Evolutionary conservation across 2,888 invertebrate species (phyloP).

Genomic region (Chymomyza procnemis): DNA sequence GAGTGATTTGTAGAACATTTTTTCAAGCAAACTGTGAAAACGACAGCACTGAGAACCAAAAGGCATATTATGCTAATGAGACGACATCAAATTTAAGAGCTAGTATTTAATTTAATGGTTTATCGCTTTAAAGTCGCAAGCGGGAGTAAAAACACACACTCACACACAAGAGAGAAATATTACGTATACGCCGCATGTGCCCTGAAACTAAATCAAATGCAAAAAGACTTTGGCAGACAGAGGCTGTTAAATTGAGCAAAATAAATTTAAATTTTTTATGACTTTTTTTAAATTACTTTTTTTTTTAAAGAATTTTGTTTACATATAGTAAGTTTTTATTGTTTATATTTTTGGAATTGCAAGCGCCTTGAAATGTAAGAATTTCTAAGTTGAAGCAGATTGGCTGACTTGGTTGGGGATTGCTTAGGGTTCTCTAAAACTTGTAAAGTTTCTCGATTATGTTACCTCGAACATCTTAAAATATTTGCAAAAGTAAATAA

Average conservation of each 20-base stretch:
- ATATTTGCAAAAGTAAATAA: neutral
- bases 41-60: constrained; percentile 38
- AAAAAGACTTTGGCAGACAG: neutral
- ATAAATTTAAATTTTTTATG: neutral
- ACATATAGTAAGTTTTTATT: neutral
- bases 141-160: neutral
- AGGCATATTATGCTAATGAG: constrained; percentile 23
- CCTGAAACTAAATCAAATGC: neutral
- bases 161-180: neutral
- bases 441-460: too few species aligned
- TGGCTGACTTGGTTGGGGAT: too few species aligned
- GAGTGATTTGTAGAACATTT: constrained; percentile 11
- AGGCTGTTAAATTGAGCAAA: neutral
- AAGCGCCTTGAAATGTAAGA: too few species aligned
- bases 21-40: constrained; percentile 46
- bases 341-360: neutral
- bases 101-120: constrained; percentile 4
- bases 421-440: too few species aligned
- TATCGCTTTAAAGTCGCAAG: neutral
- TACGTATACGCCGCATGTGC: constrained; percentile 1
- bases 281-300: neutral
- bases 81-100: neutral
- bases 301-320: neutral
- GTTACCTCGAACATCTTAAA: neutral
- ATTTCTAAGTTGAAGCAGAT: too few species aligned